Conservation (phyloP, 2,888 invertebrate species). For the Rhopalosiphum nymphaeae region DNA sequence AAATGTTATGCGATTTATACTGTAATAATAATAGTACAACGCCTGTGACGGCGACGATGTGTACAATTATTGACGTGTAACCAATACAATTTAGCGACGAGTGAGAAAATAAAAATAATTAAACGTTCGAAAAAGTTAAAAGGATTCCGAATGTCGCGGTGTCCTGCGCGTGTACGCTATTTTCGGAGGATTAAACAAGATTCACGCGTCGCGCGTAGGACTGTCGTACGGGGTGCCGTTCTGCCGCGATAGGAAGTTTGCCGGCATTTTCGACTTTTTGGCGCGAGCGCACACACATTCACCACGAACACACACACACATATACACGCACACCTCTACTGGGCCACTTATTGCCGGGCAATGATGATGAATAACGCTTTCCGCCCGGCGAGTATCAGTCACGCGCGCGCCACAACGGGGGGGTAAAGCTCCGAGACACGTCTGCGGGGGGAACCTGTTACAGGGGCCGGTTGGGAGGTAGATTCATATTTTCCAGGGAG, state of each 20-base stretch:
- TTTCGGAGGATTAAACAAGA: not conserved
- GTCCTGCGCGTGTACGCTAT: not conserved
- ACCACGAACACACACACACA: constrained; percentile 25
- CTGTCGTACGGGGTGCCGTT: constrained; percentile 5
- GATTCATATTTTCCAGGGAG: constrained; percentile 1
- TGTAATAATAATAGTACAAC: not conserved
- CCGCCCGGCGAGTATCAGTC: constrained; percentile 7
- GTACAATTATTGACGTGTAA: not conserved
- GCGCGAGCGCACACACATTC: not conserved
- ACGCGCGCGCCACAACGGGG: not conserved
- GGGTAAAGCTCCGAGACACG: constrained; percentile 8
- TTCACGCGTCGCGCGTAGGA: not conserved
- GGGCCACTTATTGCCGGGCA: constrained; percentile 57
- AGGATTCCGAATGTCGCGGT: not conserved
- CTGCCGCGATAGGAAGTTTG: not conserved
- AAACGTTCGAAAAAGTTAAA: not conserved
- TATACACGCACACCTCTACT: constrained; percentile 30
- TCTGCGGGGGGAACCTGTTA: not conserved
- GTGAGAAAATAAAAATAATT: not conserved
- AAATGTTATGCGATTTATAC: not conserved
- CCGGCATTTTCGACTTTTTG: constrained; percentile 51
- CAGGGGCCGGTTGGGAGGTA: not conserved
- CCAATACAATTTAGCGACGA: not conserved
- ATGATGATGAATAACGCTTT: constrained; percentile 42
- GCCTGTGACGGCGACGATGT: not conserved